Evolutionary conservation across 1,140 invertebrate genomes (phyloP).

Genomic region (Musca vetustissima): DNA sequence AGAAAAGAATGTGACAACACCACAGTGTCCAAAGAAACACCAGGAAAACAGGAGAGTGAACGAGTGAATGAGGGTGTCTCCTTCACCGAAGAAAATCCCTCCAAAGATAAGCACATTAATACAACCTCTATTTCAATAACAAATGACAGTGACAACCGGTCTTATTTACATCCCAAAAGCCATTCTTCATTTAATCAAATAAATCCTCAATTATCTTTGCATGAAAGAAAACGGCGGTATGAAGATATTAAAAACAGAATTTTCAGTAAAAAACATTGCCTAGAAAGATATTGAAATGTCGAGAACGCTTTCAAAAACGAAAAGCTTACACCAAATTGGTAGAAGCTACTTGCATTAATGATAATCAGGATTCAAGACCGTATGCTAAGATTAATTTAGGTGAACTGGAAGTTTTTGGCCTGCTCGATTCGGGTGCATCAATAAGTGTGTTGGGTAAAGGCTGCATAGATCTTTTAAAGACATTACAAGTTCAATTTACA

Average conservation of each 20-base stretch:
- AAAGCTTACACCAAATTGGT: background rate
- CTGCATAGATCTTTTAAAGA: background rate
- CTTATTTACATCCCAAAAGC: too few species aligned
- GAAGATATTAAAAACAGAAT: background rate
- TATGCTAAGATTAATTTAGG: background rate
- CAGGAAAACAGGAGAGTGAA: slow-evolving; percentile 11
- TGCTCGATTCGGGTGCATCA: slow-evolving; percentile 15
- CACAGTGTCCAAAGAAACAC: background rate
- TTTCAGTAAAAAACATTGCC: background rate
- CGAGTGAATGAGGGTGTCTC: background rate
- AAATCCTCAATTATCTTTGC: background rate
- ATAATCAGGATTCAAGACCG: background rate
- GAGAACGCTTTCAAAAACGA: background rate
- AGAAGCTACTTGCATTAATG: background rate
- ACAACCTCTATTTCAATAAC: background rate
- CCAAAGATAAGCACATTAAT: background rate
- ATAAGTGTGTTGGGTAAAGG: slow-evolving; percentile 13
- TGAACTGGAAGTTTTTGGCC: background rate
- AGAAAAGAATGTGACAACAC: slow-evolving; percentile 3
- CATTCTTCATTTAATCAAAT: too few species aligned
- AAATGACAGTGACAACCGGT: background rate
- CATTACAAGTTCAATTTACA: background rate
- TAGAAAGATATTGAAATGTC: background rate
- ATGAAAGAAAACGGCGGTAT: background rate
- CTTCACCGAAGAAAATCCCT: background rate